Base-by-base conservation (phyloP, 2,888 invertebrate genomes). In the Poecilus cupreus region DNA sequence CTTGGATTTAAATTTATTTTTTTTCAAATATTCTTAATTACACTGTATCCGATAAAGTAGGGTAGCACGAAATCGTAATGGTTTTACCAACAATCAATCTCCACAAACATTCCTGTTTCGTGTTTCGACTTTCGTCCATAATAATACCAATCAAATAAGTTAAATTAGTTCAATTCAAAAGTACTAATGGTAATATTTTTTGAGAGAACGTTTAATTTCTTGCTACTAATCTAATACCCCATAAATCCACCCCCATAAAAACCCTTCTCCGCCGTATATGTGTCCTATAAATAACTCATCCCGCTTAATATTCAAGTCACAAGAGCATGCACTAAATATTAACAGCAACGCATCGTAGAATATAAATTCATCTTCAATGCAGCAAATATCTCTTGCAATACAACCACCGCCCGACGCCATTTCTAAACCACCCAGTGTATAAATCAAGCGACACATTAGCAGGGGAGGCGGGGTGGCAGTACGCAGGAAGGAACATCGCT, bases 401-500 rank as follows among this genome's bases (percentile, higher is more conserved):
- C 68, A 8, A 18, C 3, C 18, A 18, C 18, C 68, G 18, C 18
- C 4, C 32, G 32, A 16, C 13, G 22, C 11, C 8, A 16, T 18
- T 60, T 60, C 60, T 18, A 8, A 10, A 26, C n/a, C 60, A 22
- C 11, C 18, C 4, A 13, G 46, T 20, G 46, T 72, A 72, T 72
- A 72, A 72, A 72, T 72, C 72, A 72, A 22, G 46, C 20, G 72
- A 46, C 72, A 72, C 72, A 72, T 72, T 72, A 72, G 72, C 20
- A 11, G 22, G 72, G 72, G 43, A 2, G 24, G 24, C n/a, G 88
- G 88, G 88, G 88, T 88, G 18, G 64, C 20, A 32, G 16, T 13
- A 18, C 39, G 64, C 64, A 72, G 88, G 88, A 88, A 89, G 88
- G 88, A 89, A 88, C 88, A 88, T 88, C 87, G 87, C 88, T 86